phyloP scores from a whole-genome alignment of 2,113 vertebrate genomes.

The Atlantisia rogersi region DNA sequence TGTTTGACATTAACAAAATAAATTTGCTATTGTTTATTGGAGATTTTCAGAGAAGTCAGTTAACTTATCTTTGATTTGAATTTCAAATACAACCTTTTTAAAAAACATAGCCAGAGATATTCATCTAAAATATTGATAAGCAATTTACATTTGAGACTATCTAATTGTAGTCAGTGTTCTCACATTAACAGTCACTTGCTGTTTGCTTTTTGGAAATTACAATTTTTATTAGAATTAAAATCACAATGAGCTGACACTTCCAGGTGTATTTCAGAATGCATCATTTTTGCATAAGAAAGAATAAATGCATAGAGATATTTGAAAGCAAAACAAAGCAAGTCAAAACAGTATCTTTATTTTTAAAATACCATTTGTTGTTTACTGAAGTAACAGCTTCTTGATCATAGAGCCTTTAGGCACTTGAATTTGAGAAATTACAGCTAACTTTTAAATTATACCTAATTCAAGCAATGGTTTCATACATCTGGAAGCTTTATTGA shows the following conservation, averaged over 20 bases:
- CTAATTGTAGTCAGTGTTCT: conserved; percentile 65
- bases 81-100: conserved; percentile 77
- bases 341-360: conserved; percentile 21
- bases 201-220: conserved; percentile 12
- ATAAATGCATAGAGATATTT: background rate
- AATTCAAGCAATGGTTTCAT: background rate
- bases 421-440: conserved; percentile 11
- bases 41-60: conserved; percentile 63
- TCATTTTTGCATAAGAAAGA: conserved; percentile 31
- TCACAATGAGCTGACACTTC: conserved; percentile 5
- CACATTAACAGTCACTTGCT: conserved; percentile 10
- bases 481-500: background rate
- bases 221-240: conserved; percentile 2
- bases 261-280: conserved; percentile 17
- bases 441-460: background rate
- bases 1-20: conserved; percentile 71
- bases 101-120: conserved; percentile 68
- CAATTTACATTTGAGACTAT: conserved; percentile 68
- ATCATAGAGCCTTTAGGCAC: background rate
- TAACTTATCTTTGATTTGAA: conserved; percentile 73
- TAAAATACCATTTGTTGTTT: conserved; percentile 5
- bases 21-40: conserved; percentile 71
- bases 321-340: conserved; percentile 30
- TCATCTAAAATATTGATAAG: conserved; percentile 74
- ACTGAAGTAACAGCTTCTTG: background rate